Evolutionary conservation across 1,140 invertebrate species (phyloP).

Genomic region (Drosophila gunungcola): DNA sequence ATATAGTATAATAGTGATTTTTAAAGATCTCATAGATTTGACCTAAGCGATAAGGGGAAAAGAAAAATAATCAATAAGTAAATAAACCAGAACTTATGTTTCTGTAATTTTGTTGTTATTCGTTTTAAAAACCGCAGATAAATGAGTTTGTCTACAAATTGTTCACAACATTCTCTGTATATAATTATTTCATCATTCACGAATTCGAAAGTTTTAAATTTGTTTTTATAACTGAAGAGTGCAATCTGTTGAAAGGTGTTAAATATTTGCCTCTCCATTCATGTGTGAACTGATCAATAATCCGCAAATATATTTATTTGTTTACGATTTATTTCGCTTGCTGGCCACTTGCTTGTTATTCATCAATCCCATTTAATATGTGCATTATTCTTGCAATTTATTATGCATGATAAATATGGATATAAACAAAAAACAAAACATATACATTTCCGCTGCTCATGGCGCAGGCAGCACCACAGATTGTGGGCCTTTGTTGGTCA

Average conservation of each 20-base stretch:
- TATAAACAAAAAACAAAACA: slow-evolving; percentile 28
- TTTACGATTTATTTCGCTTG: slow-evolving; percentile 3
- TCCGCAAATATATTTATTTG: slow-evolving; percentile 12
- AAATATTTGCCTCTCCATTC: background rate
- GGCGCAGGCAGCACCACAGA: slow-evolving; percentile 40
- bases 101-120: too few species aligned
- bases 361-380: slow-evolving; percentile 44
- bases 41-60: too few species aligned
- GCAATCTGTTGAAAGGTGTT: background rate
- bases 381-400: slow-evolving; percentile 37
- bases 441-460: slow-evolving; percentile 66
- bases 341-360: slow-evolving; percentile 26
- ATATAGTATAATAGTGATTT: too few species aligned
- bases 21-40: too few species aligned
- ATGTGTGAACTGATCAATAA: slow-evolving; percentile 3
- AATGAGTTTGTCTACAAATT: too few species aligned
- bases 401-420: slow-evolving; percentile 55
- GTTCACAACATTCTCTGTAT: background rate
- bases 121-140: too few species aligned
- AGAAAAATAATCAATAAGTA: too few species aligned
- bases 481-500: slow-evolving; percentile 37
- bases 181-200: background rate
- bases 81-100: too few species aligned
- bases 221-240: background rate
- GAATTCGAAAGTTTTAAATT: background rate